Evolutionary conservation across 2,888 invertebrate genomes (phyloP).

Genomic region (Atrina japonica): DNA sequence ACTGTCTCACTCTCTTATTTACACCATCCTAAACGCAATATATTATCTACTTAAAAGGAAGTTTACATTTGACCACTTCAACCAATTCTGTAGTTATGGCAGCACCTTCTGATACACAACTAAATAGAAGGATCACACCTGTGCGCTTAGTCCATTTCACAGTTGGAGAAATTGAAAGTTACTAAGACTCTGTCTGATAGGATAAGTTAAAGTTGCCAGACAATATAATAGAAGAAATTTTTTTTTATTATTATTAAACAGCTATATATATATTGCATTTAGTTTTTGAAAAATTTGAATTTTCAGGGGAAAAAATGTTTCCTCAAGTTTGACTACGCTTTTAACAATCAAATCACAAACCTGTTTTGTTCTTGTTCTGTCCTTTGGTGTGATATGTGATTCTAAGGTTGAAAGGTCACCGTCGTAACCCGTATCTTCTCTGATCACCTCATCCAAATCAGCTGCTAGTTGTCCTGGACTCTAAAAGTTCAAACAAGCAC

Average conservation of each 20-base stretch:
- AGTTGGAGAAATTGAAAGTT: too few species aligned
- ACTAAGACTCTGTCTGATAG: too few species aligned
- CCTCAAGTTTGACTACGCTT: too few species aligned
- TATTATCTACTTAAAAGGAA: neutral
- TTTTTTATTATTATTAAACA: too few species aligned
- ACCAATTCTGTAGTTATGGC: too few species aligned
- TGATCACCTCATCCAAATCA: constrained; percentile 93
- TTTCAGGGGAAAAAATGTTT: neutral
- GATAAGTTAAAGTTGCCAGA: too few species aligned
- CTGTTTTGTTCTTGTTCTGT: constrained; percentile 15
- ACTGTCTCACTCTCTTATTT: constrained; percentile 87
- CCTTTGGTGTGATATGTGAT: constrained; percentile 33
- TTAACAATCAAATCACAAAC: neutral
- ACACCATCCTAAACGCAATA: constrained; percentile 15
- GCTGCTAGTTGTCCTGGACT: constrained; percentile 81
- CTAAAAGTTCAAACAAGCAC: too few species aligned
- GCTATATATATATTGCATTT: too few species aligned
- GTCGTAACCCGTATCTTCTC: constrained; percentile 87
- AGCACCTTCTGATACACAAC: too few species aligned
- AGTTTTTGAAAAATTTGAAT: neutral
- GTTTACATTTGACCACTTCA: neutral
- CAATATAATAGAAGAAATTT: too few species aligned
- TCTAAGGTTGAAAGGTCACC: constrained; percentile 55
- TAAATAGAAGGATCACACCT: too few species aligned
- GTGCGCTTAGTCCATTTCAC: too few species aligned